A percentile compares a stretch with the other conserved stretches of the same genome.
Evolutionary conservation across 2,888 invertebrate genomes (phyloP).

Genomic region (Tenodera sinensis): DNA sequence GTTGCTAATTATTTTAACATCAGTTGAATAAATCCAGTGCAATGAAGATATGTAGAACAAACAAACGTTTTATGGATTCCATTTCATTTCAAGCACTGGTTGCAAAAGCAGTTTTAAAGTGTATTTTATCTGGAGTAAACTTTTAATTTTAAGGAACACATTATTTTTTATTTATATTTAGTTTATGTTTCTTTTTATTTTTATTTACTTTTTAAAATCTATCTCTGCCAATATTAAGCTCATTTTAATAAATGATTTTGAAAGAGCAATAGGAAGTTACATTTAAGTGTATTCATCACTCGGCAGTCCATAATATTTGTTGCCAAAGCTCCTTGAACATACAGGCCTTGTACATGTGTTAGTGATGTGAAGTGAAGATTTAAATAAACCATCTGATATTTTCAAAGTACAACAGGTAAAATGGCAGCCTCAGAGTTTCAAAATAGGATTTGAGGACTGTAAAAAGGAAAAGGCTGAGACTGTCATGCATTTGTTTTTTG

Average conservation of each 20-base stretch:
- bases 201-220: no score
- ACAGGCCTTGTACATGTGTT: slow-evolving; percentile 8
- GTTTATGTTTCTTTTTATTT: no score
- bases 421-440: background rate
- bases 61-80: no score
- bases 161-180: no score
- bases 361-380: background rate
- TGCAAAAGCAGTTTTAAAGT: no score
- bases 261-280: background rate
- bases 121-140: no score
- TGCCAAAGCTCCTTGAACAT: slow-evolving; percentile 5
- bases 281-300: background rate
- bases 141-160: no score
- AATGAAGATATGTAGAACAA: no score
- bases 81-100: no score
- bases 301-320: background rate
- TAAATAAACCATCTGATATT: slow-evolving; percentile 7
- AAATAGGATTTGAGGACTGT: background rate
- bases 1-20: no score
- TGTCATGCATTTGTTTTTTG: background rate
- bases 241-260: background rate
- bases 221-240: no score
- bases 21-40: no score
- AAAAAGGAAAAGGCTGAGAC: background rate
- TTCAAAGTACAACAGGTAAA: slow-evolving; percentile 3